Evolutionary conservation across 1,140 invertebrate species (phyloP).

Genomic region (Apis laboriosa): DNA sequence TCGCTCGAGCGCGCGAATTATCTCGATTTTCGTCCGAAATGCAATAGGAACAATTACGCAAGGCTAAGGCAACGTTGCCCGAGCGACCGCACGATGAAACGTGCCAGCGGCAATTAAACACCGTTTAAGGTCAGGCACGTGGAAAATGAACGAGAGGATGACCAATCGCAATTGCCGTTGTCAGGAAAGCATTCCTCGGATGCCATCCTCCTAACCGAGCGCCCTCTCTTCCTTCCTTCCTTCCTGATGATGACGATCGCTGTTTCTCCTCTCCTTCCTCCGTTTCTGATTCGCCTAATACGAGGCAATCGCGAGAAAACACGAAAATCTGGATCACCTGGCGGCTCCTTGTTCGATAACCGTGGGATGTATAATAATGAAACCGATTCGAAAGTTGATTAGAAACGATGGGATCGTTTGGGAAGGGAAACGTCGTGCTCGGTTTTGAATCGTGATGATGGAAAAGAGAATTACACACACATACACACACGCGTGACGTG

Average conservation of each 20-base stretch:
- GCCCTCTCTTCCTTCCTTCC: neutral
- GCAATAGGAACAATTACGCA: conserved; percentile 29
- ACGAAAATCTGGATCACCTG: too few relatives aligned
- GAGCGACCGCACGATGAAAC: conserved; percentile 51
- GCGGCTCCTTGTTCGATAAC: too few relatives aligned
- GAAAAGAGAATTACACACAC: too few relatives aligned
- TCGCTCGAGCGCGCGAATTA: neutral
- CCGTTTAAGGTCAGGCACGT: conserved; percentile 53
- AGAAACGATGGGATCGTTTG: too few relatives aligned
- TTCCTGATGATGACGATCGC: too few relatives aligned
- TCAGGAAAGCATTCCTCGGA: conserved; percentile 36
- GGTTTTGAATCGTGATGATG: neutral
- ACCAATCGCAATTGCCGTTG: conserved; percentile 50
- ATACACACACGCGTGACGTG: neutral
- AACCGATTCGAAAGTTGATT: too few relatives aligned
- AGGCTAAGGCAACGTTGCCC: conserved; percentile 23
- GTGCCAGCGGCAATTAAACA: conserved; percentile 54
- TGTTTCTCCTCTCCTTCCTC: too few relatives aligned
- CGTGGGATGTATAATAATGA: too few relatives aligned
- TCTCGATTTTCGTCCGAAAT: conserved; percentile 39
- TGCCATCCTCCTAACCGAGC: conserved; percentile 1
- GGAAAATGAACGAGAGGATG: conserved; percentile 62
- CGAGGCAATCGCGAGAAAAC: too few relatives aligned
- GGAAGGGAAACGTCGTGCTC: too few relatives aligned
- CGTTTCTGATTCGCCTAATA: neutral